Base-by-base conservation (phyloP, 30 jellyfish, hydroid and myxozoan species). In the Sanderia malayensis region DNA sequence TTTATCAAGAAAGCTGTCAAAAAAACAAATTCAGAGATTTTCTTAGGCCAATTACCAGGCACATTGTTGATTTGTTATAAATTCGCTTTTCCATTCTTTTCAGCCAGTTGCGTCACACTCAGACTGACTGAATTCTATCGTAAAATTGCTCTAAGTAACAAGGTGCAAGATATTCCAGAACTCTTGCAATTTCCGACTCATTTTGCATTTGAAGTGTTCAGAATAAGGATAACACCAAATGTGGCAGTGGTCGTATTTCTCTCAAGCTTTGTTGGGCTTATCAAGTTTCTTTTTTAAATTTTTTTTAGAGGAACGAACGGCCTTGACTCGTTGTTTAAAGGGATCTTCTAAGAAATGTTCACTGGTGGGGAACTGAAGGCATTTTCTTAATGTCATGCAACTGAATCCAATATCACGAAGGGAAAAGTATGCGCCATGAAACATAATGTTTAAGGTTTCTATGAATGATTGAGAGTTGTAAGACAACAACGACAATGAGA, bases 31-130 rank as follows among this genome's bases (percentile, higher is more conserved):
- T 8, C 11, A 6, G 55, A 41, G 8, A 4, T 15, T 15, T 18
- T 9, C 24, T 18, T 15, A 19, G 8, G 25, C 6, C 64, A 49
- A 49, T 4, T 49, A 15, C 6, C 64, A 4, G 64, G 64, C 21
- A 76, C 80, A 31, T 6, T 45, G 25, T 66, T 76, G 0, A 76
- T 76, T 4, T 76, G 87, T 63, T 76, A 76, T 73, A 76, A 76
- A 62, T 76, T 76, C 62, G 87, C 87, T 1, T 76, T 76, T 26
- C 87, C 87, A 32, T 47, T 76, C 45, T 41, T 76, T 65, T 76
- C 87, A 18, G 87, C 87, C 26, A 76, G 87, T 73, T n/a, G 87
- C 1, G 87, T 76, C 17, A 76, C 87, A 7, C 80, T 76, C 26
- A 53, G 61, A 31, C 62, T 76, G 37, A 63, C 18, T 25, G 80